Evolutionary conservation across 2,797 vertebrate species (phyloP).

Genomic region (Lepilemur septentrionalis): DNA sequence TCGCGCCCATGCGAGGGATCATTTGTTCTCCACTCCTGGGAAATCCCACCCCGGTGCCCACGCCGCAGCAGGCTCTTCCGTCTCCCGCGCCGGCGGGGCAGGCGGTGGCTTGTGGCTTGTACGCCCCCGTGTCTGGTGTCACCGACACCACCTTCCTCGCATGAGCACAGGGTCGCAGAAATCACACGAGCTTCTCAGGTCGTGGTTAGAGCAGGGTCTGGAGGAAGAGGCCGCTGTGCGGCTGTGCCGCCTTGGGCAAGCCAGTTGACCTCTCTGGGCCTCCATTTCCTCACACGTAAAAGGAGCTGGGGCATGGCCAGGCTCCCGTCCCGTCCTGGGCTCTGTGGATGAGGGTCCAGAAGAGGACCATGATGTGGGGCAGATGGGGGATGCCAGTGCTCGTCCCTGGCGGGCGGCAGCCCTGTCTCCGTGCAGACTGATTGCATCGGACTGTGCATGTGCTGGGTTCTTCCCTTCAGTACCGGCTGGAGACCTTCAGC

Average conservation of each 20-base stretch:
- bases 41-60: background rate
- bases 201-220: background rate
- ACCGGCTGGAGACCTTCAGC: slow-evolving; percentile 90
- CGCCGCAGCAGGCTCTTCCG: background rate
- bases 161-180: background rate
- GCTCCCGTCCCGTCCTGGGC: background rate
- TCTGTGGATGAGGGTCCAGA: background rate
- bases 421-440: too few species aligned
- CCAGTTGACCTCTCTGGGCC: background rate
- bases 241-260: background rate
- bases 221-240: background rate
- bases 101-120: background rate
- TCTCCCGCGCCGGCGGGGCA: background rate
- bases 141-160: background rate
- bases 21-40: background rate
- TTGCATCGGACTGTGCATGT: too few species aligned
- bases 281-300: background rate
- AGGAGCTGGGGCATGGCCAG: background rate
- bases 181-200: background rate
- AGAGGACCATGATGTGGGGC: background rate
- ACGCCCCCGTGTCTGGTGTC: background rate
- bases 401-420: too few species aligned
- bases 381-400: background rate
- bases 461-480: slow-evolving; percentile 80
- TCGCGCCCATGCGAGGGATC: background rate